These are phyloP conservation scores for Trichogramma evanescens DNA, from an alignment of 2,888 invertebrate genomes.

Conservation along the genomic window DNA sequence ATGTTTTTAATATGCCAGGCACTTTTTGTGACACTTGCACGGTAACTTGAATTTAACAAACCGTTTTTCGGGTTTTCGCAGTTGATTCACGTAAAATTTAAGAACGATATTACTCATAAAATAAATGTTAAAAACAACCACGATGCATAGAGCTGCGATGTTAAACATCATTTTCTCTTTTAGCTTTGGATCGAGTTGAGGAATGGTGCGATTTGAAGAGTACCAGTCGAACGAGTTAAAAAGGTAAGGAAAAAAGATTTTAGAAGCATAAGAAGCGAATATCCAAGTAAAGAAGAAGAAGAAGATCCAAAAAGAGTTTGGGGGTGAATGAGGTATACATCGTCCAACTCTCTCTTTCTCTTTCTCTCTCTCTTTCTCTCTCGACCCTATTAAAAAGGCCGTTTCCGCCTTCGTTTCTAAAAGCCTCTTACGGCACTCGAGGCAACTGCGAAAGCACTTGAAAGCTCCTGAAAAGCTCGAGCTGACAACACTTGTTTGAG, in stretches of 20 bases:
- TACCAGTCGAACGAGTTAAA: slow-evolving; percentile 10
- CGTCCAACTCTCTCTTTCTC: slow-evolving; percentile 27
- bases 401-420: slow-evolving; percentile 48
- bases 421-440: slow-evolving; percentile 48
- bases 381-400: slow-evolving; percentile 48
- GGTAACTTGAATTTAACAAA: too few species aligned
- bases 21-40: too few species aligned
- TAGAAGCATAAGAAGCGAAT: not conserved
- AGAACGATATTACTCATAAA: not conserved
- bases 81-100: not conserved
- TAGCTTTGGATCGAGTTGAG: slow-evolving; percentile 11
- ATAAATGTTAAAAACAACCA: not conserved
- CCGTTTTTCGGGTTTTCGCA: too few species aligned
- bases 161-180: slow-evolving; percentile 24
- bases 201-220: too few species aligned
- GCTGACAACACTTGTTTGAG: slow-evolving; percentile 46
- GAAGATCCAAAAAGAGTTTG: not conserved
- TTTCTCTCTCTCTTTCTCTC: not conserved
- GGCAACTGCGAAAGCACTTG: slow-evolving; percentile 48
- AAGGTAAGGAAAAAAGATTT: not conserved
- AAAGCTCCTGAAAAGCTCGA: slow-evolving; percentile 48
- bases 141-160: not conserved
- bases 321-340: slow-evolving; percentile 4
- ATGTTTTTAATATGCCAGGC: too few species aligned
- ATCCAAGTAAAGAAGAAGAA: slow-evolving; percentile 2